Evolutionary conservation across 2,888 invertebrate species (phyloP).

Genomic region (Parnassius orleans): DNA sequence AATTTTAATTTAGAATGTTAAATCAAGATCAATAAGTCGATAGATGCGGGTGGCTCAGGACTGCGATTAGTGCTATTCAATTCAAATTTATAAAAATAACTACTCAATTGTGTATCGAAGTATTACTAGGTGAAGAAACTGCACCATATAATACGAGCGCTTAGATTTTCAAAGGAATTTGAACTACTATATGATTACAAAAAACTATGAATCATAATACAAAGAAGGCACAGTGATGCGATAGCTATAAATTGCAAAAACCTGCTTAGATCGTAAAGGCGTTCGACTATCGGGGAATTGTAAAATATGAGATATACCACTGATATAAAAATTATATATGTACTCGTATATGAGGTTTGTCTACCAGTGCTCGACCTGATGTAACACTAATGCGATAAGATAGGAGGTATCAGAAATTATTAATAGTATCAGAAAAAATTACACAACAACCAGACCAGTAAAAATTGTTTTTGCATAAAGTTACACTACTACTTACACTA

Average conservation of each 20-base stretch:
- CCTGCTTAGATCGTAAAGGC: slow-evolving; percentile 51
- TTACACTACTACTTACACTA: too few relatives aligned
- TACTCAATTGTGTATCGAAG: background rate
- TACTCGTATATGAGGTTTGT: background rate
- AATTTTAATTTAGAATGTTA: too few relatives aligned
- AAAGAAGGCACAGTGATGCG: slow-evolving; percentile 61
- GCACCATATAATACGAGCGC: slow-evolving; percentile 31
- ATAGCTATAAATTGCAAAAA: slow-evolving; percentile 63
- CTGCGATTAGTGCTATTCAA: background rate
- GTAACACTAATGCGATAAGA: too few relatives aligned
- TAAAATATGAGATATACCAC: slow-evolving; percentile 32
- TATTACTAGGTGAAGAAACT: background rate
- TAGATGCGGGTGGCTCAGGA: background rate
- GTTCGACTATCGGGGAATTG: slow-evolving; percentile 32
- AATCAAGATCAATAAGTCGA: too few relatives aligned
- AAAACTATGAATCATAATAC: slow-evolving; percentile 60
- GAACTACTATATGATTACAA: slow-evolving; percentile 24
- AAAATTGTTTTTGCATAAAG: too few relatives aligned
- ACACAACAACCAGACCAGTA: too few relatives aligned
- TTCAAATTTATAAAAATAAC: background rate
- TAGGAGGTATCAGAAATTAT: too few relatives aligned
- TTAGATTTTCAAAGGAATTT: slow-evolving; percentile 56
- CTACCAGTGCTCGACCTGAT: too few relatives aligned
- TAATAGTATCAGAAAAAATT: too few relatives aligned
- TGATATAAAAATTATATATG: slow-evolving; percentile 22